Evolutionary conservation across 2,888 invertebrate genomes (phyloP).

Genomic region (Cheilosia vernalis): DNA sequence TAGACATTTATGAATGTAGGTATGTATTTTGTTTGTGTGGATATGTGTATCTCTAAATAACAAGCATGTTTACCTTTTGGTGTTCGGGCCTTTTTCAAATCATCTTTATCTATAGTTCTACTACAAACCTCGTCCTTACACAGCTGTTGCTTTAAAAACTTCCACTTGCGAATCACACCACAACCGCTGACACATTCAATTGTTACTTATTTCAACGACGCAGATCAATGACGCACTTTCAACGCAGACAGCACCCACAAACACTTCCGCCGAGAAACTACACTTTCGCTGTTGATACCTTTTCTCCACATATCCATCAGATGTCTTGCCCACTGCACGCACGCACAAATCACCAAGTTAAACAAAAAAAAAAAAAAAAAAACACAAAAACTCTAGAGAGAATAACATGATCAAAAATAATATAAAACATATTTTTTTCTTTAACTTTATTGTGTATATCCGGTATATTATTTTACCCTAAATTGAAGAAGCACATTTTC

Average conservation of each 20-base stretch:
- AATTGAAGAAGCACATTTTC: slow-evolving; percentile 56
- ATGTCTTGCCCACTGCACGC: slow-evolving; percentile 51
- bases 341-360: slow-evolving; percentile 68
- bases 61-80: too few relatives aligned
- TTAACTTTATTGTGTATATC: slow-evolving; percentile 70
- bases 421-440: slow-evolving; percentile 39
- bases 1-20: too few relatives aligned
- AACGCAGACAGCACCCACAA: slow-evolving; percentile 28
- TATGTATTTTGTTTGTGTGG: neutral
- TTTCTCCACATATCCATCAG: slow-evolving; percentile 9
- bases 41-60: neutral
- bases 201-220: neutral
- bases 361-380: slow-evolving; percentile 32
- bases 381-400: slow-evolving; percentile 60
- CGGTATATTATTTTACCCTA: slow-evolving; percentile 59
- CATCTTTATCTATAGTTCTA: neutral
- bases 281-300: slow-evolving; percentile 16
- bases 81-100: too few relatives aligned
- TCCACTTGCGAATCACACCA: slow-evolving; percentile 20
- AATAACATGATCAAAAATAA: slow-evolving; percentile 38
- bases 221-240: slow-evolving; percentile 18
- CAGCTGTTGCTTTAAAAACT: neutral
- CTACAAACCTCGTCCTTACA: neutral
- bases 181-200: neutral
- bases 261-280: slow-evolving; percentile 27